Base-by-base conservation (phyloP, 2,113 vertebrate species). In the Cygnus atratus region DNA sequence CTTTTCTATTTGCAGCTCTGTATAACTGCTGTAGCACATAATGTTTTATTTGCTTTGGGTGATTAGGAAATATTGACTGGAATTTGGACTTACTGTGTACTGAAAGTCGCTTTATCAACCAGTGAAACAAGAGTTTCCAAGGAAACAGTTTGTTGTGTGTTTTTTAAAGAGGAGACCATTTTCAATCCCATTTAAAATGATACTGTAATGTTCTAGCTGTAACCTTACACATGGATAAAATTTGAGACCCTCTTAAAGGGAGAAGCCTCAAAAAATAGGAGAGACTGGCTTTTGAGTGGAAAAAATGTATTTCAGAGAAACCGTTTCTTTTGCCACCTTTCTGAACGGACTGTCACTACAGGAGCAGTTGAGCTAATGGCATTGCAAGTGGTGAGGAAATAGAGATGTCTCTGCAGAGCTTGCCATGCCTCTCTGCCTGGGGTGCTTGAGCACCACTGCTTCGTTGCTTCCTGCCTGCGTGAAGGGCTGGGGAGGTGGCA, bases 41-140 rank as follows among this genome's bases (percentile, higher is more conserved):
- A 50, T 72, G 48, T 70, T 92, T 54, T 92, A 84, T 95, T 95
- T 97, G 73, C n/a, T 75, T 70, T 84, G 43, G 55, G 25, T 89
- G 74, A 73, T 96, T 75, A 89, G 77, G 66, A 90, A 84, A 85
- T 92, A 76, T 2, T 70, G 93, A 58, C 37, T 93, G 74, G 71
- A 93, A 44, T 88, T 93, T 88, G 88, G 54, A 90, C 77, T 57
- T 82, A 35, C 20, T 67, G 44, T 70, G 62, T 78, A 50, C 80
- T 88, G 61, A 81, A 94, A 87, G 70, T 80, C 39, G 41, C 54
- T 88, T 77, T 88, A 86, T 90, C 84, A 93, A 58, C n/a, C 87
- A 44, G 48, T 29, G 66, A 84, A 90, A 58, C 48, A 48, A 59
- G 91, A 84, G 66, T 87, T 93, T 72, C 93, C 73, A 85, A 72